Evolutionary conservation across 1,140 invertebrate genomes (phyloP).

Genomic region (Pteromalus puparum): DNA sequence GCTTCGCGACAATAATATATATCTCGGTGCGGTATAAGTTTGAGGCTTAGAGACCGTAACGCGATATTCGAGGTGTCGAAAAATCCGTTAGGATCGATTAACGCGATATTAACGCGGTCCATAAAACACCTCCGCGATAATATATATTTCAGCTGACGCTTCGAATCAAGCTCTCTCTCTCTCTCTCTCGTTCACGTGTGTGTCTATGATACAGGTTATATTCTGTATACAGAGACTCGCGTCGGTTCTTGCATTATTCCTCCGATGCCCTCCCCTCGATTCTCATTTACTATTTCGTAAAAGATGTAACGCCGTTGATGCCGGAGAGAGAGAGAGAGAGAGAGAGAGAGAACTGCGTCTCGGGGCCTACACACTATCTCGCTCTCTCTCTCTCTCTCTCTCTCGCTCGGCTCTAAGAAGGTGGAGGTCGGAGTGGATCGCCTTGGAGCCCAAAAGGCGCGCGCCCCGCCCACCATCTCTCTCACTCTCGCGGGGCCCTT

Average conservation of each 20-base stretch:
- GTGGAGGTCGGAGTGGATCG: constrained; percentile 71
- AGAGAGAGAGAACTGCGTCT: constrained; percentile 52
- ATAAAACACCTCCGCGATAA: background rate
- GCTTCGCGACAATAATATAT: background rate
- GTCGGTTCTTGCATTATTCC: constrained; percentile 26
- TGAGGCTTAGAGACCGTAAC: background rate
- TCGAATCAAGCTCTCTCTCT: background rate
- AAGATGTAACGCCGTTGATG: constrained; percentile 67
- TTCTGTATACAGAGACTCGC: constrained; percentile 7
- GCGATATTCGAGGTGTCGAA: background rate
- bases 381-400: constrained; percentile 50
- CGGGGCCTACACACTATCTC: constrained; percentile 60
- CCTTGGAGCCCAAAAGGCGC: constrained; percentile 71
- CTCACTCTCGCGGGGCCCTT: constrained; percentile 38
- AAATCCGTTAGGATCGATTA: constrained; percentile 1
- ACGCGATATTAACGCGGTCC: background rate
- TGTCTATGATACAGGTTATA: background rate
- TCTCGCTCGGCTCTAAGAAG: constrained; percentile 55
- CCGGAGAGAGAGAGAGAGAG: constrained; percentile 25
- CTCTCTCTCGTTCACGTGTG: no score
- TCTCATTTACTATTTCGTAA: constrained; percentile 66
- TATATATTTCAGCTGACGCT: background rate
- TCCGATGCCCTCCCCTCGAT: constrained; percentile 24
- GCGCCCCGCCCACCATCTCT: constrained; percentile 72
- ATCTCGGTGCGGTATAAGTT: background rate